Conservation (phyloP, 2,113 vertebrate genomes). For the Ameiurus melas region DNA sequence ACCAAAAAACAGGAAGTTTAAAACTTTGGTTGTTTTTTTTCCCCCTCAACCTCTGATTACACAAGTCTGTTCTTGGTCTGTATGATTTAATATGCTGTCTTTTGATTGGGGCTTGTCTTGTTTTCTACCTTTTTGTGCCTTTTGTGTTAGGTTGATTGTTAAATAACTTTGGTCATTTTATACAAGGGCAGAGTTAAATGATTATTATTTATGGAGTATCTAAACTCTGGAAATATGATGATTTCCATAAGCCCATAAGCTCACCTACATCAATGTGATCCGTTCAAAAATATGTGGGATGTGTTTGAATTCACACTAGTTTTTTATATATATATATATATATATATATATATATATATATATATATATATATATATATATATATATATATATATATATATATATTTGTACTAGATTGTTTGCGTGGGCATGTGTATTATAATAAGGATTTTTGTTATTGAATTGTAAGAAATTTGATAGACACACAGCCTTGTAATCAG, state of each 20-base stretch:
- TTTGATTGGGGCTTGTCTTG: slow-evolving; percentile 16
- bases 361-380: no score
- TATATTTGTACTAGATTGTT: no score
- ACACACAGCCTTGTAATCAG: neutral
- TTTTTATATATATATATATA: no score
- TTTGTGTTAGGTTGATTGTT: neutral
- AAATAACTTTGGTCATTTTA: neutral
- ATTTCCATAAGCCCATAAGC: neutral
- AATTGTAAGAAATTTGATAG: neutral
- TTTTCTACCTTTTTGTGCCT: neutral
- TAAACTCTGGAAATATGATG: no score
- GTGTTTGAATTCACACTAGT: no score
- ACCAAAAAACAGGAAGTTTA: neutral
- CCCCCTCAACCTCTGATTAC: neutral
- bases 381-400: no score
- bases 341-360: no score
- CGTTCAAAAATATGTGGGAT: neutral
- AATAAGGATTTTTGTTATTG: neutral
- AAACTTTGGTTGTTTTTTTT: neutral
- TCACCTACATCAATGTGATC: neutral
- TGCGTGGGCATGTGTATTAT: neutral
- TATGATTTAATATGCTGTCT: neutral
- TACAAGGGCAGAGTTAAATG: neutral
- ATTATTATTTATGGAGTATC: neutral
- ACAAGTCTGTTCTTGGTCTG: neutral